Evolutionary conservation across 2,888 invertebrate genomes (phyloP).

Genomic region (Rhimphoctona megacephalus): DNA sequence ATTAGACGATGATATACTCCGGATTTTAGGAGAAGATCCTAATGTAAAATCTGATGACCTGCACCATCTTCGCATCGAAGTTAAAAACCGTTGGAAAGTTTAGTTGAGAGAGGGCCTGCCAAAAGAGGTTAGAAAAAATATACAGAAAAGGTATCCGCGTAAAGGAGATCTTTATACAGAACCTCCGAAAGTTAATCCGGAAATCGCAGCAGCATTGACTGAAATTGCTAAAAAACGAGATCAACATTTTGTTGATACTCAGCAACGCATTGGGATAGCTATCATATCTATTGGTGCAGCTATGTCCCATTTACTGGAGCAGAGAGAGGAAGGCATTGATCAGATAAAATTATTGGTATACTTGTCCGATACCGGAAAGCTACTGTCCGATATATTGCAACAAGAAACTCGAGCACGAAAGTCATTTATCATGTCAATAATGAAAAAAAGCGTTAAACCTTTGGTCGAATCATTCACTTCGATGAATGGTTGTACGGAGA

Average conservation of each 20-base stretch:
- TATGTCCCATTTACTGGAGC: conserved; percentile 31
- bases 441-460: conserved; percentile 58
- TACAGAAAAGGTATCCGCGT: conserved; percentile 34
- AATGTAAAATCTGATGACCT: neutral
- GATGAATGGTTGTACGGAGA: conserved; percentile 62
- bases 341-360: conserved; percentile 34
- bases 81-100: conserved; percentile 6
- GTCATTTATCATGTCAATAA: conserved; percentile 47
- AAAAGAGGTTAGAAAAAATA: conserved; percentile 21
- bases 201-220: conserved; percentile 28
- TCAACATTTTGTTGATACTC: conserved; percentile 38
- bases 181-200: conserved; percentile 36
- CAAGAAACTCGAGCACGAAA: conserved; percentile 50
- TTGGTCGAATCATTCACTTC: conserved; percentile 29
- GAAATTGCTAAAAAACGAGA: conserved; percentile 37
- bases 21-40: neutral
- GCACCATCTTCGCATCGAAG: neutral
- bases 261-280: conserved; percentile 31
- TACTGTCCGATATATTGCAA: conserved; percentile 48
- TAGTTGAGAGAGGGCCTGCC: neutral
- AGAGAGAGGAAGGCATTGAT: conserved; percentile 32
- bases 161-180: conserved; percentile 45
- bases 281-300: conserved; percentile 29
- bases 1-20: neutral
- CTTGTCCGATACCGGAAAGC: conserved; percentile 39